Percentiles rank a stretch among this genome's conserved stretches.
phyloP scores from a whole-genome alignment of 2,888 invertebrate genomes.

The Melinopterus prodromus region DNA sequence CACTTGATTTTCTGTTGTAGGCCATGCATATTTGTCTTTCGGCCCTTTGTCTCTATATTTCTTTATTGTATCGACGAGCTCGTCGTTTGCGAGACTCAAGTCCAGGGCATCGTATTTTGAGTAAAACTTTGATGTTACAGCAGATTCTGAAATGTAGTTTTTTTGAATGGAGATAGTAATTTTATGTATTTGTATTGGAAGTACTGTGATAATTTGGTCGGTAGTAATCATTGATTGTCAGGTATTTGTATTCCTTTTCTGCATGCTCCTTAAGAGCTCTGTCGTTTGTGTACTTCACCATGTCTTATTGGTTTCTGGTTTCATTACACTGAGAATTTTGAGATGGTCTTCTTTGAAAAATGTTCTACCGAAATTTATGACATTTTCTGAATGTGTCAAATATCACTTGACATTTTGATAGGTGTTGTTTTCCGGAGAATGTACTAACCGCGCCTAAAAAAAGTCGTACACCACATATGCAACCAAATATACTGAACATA shows the following conservation, averaged over 20 bases:
- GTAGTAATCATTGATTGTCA: constrained; percentile 34
- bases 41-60: constrained; percentile 50
- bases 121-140: constrained; percentile 56
- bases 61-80: constrained; percentile 49
- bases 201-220: constrained; percentile 32
- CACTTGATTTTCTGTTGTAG: constrained; percentile 54
- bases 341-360: neutral
- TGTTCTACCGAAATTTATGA: constrained; percentile 12
- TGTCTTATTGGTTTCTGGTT: constrained; percentile 5
- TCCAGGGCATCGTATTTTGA: constrained; percentile 51
- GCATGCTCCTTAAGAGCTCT: constrained; percentile 27
- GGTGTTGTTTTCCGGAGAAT: too few species aligned
- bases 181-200: neutral
- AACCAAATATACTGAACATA: too few species aligned
- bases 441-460: too few species aligned
- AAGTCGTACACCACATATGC: too few species aligned
- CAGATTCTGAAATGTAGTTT: constrained; percentile 45
- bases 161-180: neutral
- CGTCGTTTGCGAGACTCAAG: constrained; percentile 46
- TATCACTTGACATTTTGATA: too few species aligned
- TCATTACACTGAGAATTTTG: constrained; percentile 26
- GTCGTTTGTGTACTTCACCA: neutral
- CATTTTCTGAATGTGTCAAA: neutral
- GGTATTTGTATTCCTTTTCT: constrained; percentile 33
- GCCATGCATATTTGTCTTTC: constrained; percentile 51